A percentile compares a stretch with the other conserved stretches of the same genome.
Evolutionary conservation across 2,888 invertebrate genomes (phyloP).

Genomic region (Linyphia triangularis): DNA sequence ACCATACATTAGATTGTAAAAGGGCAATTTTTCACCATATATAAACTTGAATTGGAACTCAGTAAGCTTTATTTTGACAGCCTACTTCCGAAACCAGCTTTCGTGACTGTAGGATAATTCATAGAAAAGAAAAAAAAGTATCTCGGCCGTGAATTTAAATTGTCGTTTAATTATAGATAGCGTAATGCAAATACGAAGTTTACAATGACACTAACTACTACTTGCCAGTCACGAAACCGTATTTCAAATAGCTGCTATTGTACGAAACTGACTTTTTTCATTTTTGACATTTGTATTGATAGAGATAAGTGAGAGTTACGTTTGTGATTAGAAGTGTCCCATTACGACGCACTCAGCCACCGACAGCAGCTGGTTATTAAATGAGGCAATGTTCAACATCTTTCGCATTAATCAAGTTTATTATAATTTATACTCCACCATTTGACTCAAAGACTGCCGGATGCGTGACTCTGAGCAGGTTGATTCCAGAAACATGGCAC

Average conservation of each 20-base stretch:
- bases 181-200: slow-evolving; percentile 24
- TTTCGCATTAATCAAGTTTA: slow-evolving; percentile 49
- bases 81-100: not conserved
- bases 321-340: slow-evolving; percentile 47
- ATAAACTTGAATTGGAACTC: too few relatives aligned
- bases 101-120: not conserved
- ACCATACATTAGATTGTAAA: too few relatives aligned
- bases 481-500: not conserved
- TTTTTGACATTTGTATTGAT: slow-evolving; percentile 1
- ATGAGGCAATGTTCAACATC: slow-evolving; percentile 35
- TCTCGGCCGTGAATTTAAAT: slow-evolving; percentile 19
- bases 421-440: slow-evolving; percentile 32
- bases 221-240: slow-evolving; percentile 12
- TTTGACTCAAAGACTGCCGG: too few relatives aligned
- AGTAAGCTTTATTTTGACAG: too few relatives aligned
- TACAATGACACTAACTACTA: slow-evolving; percentile 22
- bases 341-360: slow-evolving; percentile 4
- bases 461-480: slow-evolving; percentile 18
- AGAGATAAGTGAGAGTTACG: slow-evolving; percentile 41
- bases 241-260: slow-evolving; percentile 3
- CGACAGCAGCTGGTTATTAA: slow-evolving; percentile 63
- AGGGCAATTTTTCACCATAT: too few relatives aligned
- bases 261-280: not conserved
- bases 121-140: slow-evolving; percentile 13
- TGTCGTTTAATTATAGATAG: slow-evolving; percentile 41